Evolutionary conservation across 2,888 invertebrate species (phyloP), one percentile per base, ranked within the genome.

Genomic region (Anoncus sp.): DNA sequence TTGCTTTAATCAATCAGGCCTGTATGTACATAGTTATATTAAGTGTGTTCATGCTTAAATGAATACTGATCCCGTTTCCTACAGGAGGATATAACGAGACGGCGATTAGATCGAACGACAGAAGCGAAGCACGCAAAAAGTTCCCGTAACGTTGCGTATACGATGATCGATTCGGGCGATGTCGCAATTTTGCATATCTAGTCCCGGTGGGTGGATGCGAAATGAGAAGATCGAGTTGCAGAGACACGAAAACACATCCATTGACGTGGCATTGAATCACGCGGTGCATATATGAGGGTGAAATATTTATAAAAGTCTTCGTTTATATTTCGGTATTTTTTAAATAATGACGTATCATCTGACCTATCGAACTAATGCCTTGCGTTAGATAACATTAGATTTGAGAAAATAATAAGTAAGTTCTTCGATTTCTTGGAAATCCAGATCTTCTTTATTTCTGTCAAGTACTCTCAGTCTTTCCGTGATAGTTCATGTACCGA

Each of bases 1-100:
- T 69, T 62, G 55, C 55, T 62, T 47, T 31, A 62, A 74, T 69
- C 75, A 62, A 75, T 75, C 62, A 75, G 40, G 1, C 47, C 12
- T 47, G 47, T 18, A 47, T 3, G 3, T 47, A 3, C 22, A 51
- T 20, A 51, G 22, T 22, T 24, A 51, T 51, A 24, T 10, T 12
- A 14, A 20, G 22, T 22, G 47, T 47, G 18, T 18, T 51, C 6
- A 20, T 22, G 14, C 12, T 16, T 51, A 51, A 51, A 3, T 22
- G 51, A 10, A 24, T 51, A 51, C 24, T 22, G 20, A 51, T 51
- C 51, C 14, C 51, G 51, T 2, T 47, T 47, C 18, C 16, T 16
- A 47, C 16, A 16, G 47, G 16, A 18, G 16, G 47, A 7, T 16
- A 47, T 47, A 47, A 47, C 47, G 16, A 6, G 16, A 7, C 47